Conservation (phyloP, 1,140 invertebrate species). For the Trachymyrmex cornetzi region DNA sequence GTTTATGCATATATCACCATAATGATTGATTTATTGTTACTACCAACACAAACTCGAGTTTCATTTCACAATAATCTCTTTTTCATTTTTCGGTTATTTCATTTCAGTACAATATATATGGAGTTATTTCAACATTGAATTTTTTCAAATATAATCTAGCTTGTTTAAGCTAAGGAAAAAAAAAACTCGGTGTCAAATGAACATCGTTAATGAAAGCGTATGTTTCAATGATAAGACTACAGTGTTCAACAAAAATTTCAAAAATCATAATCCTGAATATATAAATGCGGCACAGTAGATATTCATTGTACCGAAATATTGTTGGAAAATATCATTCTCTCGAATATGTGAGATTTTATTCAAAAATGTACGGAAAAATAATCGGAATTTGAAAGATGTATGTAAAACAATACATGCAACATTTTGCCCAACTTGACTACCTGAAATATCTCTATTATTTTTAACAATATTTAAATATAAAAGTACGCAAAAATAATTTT, state of each 20-base stretch:
- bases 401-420: background rate
- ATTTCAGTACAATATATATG: background rate
- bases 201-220: background rate
- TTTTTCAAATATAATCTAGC: background rate
- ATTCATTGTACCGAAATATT: slow-evolving; percentile 41
- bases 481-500: background rate
- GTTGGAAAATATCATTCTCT: slow-evolving; percentile 37
- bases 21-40: slow-evolving; percentile 52
- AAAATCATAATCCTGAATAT: slow-evolving; percentile 44
- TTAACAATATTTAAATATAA: background rate
- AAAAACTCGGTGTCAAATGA: background rate
- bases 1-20: slow-evolving; percentile 35
- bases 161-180: background rate
- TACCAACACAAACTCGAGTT: background rate
- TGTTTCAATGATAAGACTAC: background rate
- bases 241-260: background rate
- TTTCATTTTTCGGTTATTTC: background rate
- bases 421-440: background rate
- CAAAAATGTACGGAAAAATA: slow-evolving; percentile 15
- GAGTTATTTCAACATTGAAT: background rate
- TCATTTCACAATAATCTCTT: background rate
- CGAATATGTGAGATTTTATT: slow-evolving; percentile 16
- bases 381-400: slow-evolving; percentile 35
- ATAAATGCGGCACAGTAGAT: slow-evolving; percentile 6
- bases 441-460: slow-evolving; percentile 18